Evolutionary conservation across 1,140 invertebrate genomes (phyloP), one percentile per base, ranked within the genome.

Genomic region (Latrodectus geometricus): DNA sequence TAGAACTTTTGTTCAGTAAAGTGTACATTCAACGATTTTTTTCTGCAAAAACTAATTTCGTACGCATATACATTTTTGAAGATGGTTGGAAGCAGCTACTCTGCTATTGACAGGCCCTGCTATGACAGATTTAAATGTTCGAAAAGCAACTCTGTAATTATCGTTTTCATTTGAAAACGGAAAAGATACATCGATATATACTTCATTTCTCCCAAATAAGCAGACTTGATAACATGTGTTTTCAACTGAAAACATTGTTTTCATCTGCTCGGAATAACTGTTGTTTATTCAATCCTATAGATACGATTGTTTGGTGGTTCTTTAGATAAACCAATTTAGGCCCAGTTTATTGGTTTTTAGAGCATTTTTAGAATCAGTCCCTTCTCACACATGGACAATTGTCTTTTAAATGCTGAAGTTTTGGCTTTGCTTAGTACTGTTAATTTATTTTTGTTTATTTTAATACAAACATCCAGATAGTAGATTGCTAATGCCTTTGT

Each of bases 351-450:
- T 68, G 80, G 52, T 74, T 74, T 83, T 83, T 14, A 74, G 50
- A 69, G 23, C 21, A 50, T 74, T 83, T 83, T 83, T 83, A 83
- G 69, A 83, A 74, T 79, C 20, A 76, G 54, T 23, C 17, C 61
- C 66, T 78, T 68, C 56, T 73, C 12, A 56, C 49, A 21, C 35
- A 73, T 56, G n/a, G 17, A 15, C 70, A 74, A 74, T 72, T 83
- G 49, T 74, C 70, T 74, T 74, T 83, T 74, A 83, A 83, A 83
- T 65, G 70, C 69, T 83, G 50, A 74, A 83, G 69, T 83, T 83
- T 49, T 8, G 72, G 76, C 76, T 4, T 61, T 61, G 11, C 11
- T 61, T 61, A 8, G 54, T 3, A 11, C 54, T 61, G 3, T 61
- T 61, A 17, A 4, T 61, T 61, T 17, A 17, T 61, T 61, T 61